Conservation (phyloP, 2,113 vertebrate species). For the Crotalus helleri region DNA sequence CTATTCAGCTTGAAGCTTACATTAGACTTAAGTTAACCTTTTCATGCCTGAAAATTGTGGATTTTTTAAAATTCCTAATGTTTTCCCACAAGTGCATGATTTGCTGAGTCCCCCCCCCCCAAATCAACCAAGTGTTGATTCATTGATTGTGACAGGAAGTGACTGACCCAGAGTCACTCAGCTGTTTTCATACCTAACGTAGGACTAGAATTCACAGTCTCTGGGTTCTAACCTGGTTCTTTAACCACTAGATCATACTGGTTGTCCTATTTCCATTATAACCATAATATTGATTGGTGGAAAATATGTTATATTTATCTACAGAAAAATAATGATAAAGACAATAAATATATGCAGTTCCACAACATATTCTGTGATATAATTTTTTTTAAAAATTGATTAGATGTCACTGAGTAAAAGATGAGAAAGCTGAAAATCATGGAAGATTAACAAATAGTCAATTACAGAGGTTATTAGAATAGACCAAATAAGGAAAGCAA, state of each 20-base stretch:
- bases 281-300: background rate
- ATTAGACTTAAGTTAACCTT: background rate
- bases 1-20: background rate
- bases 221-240: background rate
- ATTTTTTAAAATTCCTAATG: background rate
- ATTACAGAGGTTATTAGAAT: background rate
- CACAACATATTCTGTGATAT: background rate
- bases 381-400: background rate
- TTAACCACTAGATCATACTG: background rate
- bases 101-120: rapidly evolving
- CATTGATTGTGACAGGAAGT: background rate
- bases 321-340: background rate
- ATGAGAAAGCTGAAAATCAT: background rate
- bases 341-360: background rate
- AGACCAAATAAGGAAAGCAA: background rate
- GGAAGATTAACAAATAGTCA: background rate
- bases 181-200: background rate
- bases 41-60: background rate
- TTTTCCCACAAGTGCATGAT: background rate
- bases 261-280: background rate
- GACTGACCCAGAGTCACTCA: background rate
- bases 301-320: background rate
- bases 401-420: background rate
- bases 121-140: background rate
- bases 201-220: background rate